Base-by-base conservation (phyloP, 2,113 vertebrate genomes). In the Colossoma macropomum region DNA sequence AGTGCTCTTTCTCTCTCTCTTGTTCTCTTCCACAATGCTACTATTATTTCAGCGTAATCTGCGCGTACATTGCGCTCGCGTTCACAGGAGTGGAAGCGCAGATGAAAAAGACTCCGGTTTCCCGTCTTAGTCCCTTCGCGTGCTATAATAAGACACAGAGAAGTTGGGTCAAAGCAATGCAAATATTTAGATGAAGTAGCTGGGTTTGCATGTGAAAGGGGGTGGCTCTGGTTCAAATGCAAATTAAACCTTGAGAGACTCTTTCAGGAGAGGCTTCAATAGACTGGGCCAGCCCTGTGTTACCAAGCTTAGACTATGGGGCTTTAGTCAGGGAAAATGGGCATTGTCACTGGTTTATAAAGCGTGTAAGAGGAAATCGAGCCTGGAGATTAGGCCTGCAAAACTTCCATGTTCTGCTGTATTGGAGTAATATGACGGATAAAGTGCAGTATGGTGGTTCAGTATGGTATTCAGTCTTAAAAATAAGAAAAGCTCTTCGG, bases 141-240 rank as follows among this genome's bases (percentile, higher is more conserved):
- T 50, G 32, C 19, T 56, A 77, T 73, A 81, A 69, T 80, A 79
- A 77, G 52, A 62, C 65, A 23, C 23, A 27, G 48, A 77, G 70
- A 79, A 87, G 82, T 68, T 77, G 56, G 45, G 87, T 86, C 87
- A 88, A 88, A 88, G 87, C 84, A 84, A 84, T 88, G 82, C 87
- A 88, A 88, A 88, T 86, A 86, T 88, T 86, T 84, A 82, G 87
- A 82, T 86, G 87, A 86, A 88, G 85, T 84, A 79, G 84, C 82
- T 69, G 69, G 48, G 84, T 88, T 88, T 84, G 84, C 87, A 88
- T 84, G 78, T 88, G 85, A 88, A 88, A 86, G 85, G 80, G 83
- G 77, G 76, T 78, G 54, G 82, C 52, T 62, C 38, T 50, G 62
- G 70, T 88, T 88, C 85, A 86, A 82, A 88, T 88, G 87, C 87